Evolutionary conservation across 2,797 vertebrate species (phyloP).

Genomic region (Spinibarbus caldwelli): DNA sequence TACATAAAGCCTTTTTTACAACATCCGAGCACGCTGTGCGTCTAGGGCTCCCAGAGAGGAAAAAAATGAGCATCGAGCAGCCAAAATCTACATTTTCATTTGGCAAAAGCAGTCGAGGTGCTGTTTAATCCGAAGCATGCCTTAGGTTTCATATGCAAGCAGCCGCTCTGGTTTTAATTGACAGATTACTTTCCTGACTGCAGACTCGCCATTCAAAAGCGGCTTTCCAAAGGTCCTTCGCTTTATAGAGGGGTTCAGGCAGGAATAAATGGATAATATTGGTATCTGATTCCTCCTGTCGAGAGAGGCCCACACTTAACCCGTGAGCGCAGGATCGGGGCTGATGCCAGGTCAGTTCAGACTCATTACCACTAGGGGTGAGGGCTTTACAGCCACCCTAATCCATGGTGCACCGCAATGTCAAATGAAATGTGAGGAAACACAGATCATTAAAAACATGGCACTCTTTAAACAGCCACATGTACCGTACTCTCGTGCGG

Average conservation of each 20-base stretch:
- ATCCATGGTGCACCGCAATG: slow-evolving; percentile 53
- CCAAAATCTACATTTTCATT: slow-evolving; percentile 94
- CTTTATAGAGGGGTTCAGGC: slow-evolving; percentile 45
- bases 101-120: slow-evolving; percentile 83
- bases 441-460: slow-evolving; percentile 59
- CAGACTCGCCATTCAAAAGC: background rate
- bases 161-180: slow-evolving; percentile 63
- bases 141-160: slow-evolving; percentile 84
- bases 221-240: background rate
- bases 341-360: slow-evolving; percentile 56
- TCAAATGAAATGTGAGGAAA: slow-evolving; percentile 61
- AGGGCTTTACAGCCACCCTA: slow-evolving; percentile 50
- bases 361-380: slow-evolving; percentile 52
- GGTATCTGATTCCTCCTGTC: slow-evolving; percentile 20
- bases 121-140: slow-evolving; percentile 85
- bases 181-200: slow-evolving; percentile 11
- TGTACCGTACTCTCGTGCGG: slow-evolving; percentile 35
- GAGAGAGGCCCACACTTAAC: slow-evolving; percentile 51
- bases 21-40: slow-evolving; percentile 72
- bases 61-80: slow-evolving; percentile 72
- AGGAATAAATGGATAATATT: slow-evolving; percentile 5
- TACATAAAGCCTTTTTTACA: slow-evolving; percentile 88
- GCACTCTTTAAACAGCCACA: slow-evolving; percentile 54
- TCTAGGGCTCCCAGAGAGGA: slow-evolving; percentile 73
- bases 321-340: slow-evolving; percentile 18